Percentiles rank a stretch among this genome's conserved stretches.
phyloP scores from a whole-genome alignment of 2,797 vertebrate genomes.

The Taeniopygia guttata region DNA sequence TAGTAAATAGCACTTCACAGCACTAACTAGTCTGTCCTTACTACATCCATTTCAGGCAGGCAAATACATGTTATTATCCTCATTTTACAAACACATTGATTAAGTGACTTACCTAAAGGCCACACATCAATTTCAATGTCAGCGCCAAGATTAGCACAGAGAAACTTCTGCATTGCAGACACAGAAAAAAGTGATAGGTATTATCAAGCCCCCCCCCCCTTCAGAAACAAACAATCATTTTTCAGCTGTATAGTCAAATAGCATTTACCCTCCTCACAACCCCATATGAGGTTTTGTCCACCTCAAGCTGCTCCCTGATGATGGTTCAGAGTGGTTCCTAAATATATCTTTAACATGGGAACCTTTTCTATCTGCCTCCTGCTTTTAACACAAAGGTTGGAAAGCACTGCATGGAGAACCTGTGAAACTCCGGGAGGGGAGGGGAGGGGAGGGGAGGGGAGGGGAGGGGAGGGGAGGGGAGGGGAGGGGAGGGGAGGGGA shows the following conservation, averaged over 20 bases:
- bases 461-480: no score
- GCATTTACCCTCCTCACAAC: background rate
- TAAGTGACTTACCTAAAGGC: constrained; percentile 63
- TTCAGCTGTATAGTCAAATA: background rate
- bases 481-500: no score
- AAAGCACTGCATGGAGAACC: background rate
- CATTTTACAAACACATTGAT: constrained; percentile 61
- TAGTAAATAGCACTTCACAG: constrained; percentile 32
- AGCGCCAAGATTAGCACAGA: background rate
- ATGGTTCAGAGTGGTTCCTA: background rate
- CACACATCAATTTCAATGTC: constrained; percentile 48
- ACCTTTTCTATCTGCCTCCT: background rate
- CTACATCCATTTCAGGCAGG: constrained; percentile 16
- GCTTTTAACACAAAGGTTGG: background rate
- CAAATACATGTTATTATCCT: constrained; percentile 55
- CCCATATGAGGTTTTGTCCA: background rate
- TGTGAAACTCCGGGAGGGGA: background rate
- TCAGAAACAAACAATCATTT: background rate
- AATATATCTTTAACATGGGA: accelerated
- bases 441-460: background rate
- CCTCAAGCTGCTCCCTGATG: background rate
- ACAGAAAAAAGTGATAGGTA: background rate
- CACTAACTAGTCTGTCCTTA: constrained; percentile 19
- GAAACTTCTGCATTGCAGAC: constrained; percentile 16
- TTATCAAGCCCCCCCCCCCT: background rate